These are phyloP conservation scores for Standfussiana lucernea DNA, from an alignment of 2,888 invertebrate genomes.

Conservation along the genomic window DNA sequence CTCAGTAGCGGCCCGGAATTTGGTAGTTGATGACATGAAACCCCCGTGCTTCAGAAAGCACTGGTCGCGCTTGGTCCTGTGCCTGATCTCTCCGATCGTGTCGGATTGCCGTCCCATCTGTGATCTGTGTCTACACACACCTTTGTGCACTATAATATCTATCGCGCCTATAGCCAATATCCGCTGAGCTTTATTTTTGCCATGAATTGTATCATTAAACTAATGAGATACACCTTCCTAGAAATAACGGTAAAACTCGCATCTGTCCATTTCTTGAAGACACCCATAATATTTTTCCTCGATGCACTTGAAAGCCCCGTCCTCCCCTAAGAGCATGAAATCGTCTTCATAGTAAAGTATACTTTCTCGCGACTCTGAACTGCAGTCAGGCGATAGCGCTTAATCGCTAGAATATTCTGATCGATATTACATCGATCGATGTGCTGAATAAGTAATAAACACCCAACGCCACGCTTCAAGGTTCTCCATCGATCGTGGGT, in stretches of 20 bases:
- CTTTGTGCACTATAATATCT: too few species aligned
- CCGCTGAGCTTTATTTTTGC: too few species aligned
- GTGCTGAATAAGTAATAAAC: constrained; percentile 20
- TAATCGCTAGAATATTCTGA: not conserved
- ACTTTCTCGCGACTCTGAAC: not conserved
- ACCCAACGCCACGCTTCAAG: not conserved
- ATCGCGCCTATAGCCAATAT: too few species aligned
- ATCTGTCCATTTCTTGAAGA: not conserved
- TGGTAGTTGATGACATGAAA: too few species aligned
- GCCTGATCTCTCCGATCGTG: too few species aligned
- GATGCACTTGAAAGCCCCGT: not conserved
- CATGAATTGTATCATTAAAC: not conserved
- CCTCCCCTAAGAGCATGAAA: not conserved
- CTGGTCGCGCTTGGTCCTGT: too few species aligned
- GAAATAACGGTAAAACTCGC: not conserved
- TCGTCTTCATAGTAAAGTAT: too few species aligned
- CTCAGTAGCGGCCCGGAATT: too few species aligned
- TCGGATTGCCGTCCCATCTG: too few species aligned
- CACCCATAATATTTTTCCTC: not conserved
- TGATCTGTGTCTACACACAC: too few species aligned
- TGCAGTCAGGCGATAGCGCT: not conserved
- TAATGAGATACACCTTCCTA: not conserved
- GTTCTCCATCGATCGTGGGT: not conserved
- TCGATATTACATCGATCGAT: constrained; percentile 7
- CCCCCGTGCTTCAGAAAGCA: not conserved